Percentiles rank a stretch among this genome's conserved stretches.
phyloP scores from a whole-genome alignment of 2,797 vertebrate species.

The Rhabdomys pumilio region DNA sequence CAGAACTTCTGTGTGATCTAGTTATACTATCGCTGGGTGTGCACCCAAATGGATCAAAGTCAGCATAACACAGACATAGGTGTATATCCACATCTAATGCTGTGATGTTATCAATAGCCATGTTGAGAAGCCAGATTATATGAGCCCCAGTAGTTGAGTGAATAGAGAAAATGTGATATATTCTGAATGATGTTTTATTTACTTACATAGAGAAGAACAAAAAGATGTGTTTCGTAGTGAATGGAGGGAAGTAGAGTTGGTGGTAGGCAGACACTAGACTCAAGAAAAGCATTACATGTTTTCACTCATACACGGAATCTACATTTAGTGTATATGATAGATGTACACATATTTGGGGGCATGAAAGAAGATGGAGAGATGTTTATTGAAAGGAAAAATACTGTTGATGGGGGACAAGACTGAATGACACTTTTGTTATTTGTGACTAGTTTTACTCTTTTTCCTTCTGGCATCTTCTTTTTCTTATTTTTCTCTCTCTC shows the following conservation, averaged over 20 bases:
- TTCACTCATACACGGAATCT: not conserved
- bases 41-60: not conserved
- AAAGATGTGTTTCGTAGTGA: not conserved
- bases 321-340: not conserved
- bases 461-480: not conserved
- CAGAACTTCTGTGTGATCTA: not conserved
- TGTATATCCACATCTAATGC: not conserved
- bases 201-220: not conserved
- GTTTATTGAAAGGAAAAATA: not conserved
- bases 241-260: not conserved
- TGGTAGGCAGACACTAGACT: not conserved
- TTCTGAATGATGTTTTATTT: not conserved
- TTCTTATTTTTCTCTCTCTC: not conserved
- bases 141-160: not conserved
- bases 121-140: not conserved
- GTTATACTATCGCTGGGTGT: not conserved
- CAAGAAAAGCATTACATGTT: not conserved
- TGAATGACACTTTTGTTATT: rapidly evolving
- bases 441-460: not conserved
- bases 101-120: not conserved
- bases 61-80: not conserved
- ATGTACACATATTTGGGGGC: not conserved
- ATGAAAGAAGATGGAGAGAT: too few species aligned
- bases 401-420: not conserved
- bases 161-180: not conserved